Evolutionary conservation across 2,888 invertebrate species (phyloP), one percentile per base, ranked within the genome.

Genomic region (Molorchus minor): DNA sequence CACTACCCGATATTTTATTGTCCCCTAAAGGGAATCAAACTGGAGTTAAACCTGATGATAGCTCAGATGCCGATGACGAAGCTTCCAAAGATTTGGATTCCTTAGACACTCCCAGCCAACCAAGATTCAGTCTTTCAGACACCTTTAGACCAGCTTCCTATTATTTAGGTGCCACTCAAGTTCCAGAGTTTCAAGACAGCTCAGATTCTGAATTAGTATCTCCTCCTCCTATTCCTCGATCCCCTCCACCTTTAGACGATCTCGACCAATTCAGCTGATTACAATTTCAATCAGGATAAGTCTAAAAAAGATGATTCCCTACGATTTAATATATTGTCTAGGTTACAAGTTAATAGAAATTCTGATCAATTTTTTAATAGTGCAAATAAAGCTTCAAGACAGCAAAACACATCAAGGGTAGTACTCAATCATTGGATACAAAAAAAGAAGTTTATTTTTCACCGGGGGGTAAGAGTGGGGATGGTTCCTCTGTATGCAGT

Each of bases 111-210:
- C 87, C 91, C 1, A 84, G 89, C 40, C 89, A 92, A 70, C 86
- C 87, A 0, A 84, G 94, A 67, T 93, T 94, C 75, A 94, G 93
- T 79, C 84, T 94, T 56, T 94, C 93, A 1, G 94, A 94, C 75
- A 93, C 91, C 1, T 94, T 94, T 75, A 84, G 94, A 52, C 94
- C 94, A 0, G 94, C 94, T 0, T 94, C 94, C 0, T 94, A 94
- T 75, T 94, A 94, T 77, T 78, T 94, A 38, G 89, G 90, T 17
- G 87, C 88, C 0, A 90, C 88, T 72, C 86, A 86, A 70, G 80
- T 85, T 21, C 83, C 87, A 10, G 89, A 91, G 69, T 84, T 87
- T 65, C 90, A 88, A 56, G 92, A 93, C 75, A 92, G 91, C 68
- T 92, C 90, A 0, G 93, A 93, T 68, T 90, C 89, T 74, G 93